Evolutionary conservation across 2,797 vertebrate species (phyloP), one percentile per base, ranked within the genome.

Genomic region (Hybognathus amarus): DNA sequence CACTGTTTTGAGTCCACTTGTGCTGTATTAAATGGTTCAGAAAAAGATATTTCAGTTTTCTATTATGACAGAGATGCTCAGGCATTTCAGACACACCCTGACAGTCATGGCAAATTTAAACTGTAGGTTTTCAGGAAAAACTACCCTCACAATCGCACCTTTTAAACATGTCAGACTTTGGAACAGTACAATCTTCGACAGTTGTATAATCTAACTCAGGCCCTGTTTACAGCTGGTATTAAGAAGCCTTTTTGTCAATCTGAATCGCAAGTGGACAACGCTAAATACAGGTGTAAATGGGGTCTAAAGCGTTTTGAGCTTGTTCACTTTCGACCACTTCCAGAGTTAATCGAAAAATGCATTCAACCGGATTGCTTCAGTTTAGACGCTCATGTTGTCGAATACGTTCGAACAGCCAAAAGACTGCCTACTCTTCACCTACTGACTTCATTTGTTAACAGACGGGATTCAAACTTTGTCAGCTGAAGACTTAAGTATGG

Each of bases 81-180:
- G 71, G 47, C 80, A 82, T 82, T 47, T 76, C 47, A 67, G 61
- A 40, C 45, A 76, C 71, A 76, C 63, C 81, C 73, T 68, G 64
- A 59, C n/a, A 38, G 63, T 45, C 73, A 77, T 54, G 81, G 50
- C 20, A 59, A 45, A 83, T 77, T 77, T 69, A 83, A 77, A 45
- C 64, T 30, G 33, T 64, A 56, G 47, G 17, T 56, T 76, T 33
- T 36, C 18, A 24, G 15, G 20, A 71, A 71, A 82, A 76, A 30
- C 22, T 40, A 82, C 63, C 15, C n/a, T 54, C 33, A 81, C 9
- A 24, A 24, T 66, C 9, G 10, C 30, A 82, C 59, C 20, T 75
- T 82, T 52, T 74, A 63, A 73, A 52, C 52, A 71, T 45, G 56
- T 54, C 13, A 68, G 11, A 50, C 56, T 66, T 66, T 67, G 22